Conservation (phyloP, 1,140 invertebrate species). For the Penaeus chinensis region DNA sequence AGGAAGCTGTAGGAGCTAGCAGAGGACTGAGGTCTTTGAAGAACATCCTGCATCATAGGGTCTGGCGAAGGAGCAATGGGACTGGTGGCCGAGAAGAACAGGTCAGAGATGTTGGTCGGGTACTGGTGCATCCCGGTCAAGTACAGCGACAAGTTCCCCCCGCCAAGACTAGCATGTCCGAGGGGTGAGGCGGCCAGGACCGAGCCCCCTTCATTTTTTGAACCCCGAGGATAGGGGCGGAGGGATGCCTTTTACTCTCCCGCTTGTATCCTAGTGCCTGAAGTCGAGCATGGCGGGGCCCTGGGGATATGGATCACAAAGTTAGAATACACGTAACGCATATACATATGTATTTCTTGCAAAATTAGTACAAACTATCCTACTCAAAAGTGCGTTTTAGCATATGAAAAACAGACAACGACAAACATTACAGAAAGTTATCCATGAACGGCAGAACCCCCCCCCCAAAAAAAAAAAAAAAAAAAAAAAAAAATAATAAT, state of each 20-base stretch:
- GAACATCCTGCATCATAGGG: not conserved
- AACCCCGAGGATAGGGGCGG: constrained; percentile 42
- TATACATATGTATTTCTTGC: not conserved
- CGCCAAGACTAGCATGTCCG: constrained; percentile 59
- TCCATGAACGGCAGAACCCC: too few species aligned
- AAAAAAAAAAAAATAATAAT: too few species aligned
- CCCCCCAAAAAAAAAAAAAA: too few species aligned
- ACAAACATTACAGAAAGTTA: too few species aligned
- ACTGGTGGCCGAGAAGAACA: constrained; percentile 35
- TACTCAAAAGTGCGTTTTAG: not conserved
- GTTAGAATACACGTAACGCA: not conserved
- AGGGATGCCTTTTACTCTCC: constrained; percentile 43
- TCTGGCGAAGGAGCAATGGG: not conserved
- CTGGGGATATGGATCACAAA: constrained; percentile 27
- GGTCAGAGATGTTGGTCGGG: constrained; percentile 56
- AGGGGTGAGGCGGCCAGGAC: constrained; percentile 59
- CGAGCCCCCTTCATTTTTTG: constrained; percentile 40
- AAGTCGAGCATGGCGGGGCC: constrained; percentile 52
- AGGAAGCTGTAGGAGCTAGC: constrained; percentile 40
- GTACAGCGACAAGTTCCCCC: constrained; percentile 60
- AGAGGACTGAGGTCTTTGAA: constrained; percentile 35
- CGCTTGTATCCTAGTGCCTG: constrained; percentile 43
- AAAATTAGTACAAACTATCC: not conserved
- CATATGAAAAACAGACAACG: not conserved
- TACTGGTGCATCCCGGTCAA: constrained; percentile 60